phyloP scores from a whole-genome alignment of 2,113 vertebrate species.

The Gnathonemus echidnorhynchus region DNA sequence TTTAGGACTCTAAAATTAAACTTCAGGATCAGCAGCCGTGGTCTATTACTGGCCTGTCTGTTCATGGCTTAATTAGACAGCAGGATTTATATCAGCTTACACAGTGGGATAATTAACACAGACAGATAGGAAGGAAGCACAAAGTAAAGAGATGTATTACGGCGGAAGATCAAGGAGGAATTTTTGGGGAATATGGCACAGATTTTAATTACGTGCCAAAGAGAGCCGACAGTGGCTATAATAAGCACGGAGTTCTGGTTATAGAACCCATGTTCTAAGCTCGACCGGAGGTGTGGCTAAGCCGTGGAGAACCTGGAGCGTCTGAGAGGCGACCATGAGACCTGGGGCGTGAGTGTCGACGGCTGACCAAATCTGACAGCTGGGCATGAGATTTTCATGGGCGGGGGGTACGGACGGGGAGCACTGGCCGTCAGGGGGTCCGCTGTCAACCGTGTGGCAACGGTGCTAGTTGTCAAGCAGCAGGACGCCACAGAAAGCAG shows the following conservation, averaged over 20 bases:
- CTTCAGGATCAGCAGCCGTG: background rate
- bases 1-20: slow-evolving; percentile 1
- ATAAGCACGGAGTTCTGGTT: background rate
- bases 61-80: background rate
- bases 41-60: background rate
- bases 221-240: background rate
- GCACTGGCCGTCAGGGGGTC: background rate
- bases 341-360: background rate
- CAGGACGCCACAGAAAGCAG: background rate
- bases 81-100: background rate
- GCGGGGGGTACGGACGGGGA: background rate
- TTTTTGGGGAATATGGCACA: background rate
- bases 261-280: background rate
- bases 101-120: background rate
- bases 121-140: background rate
- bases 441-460: background rate
- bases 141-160: background rate
- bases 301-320: background rate
- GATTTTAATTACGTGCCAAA: background rate
- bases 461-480: background rate
- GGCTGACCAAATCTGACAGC: background rate
- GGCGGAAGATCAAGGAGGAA: background rate
- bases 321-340: background rate
- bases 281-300: background rate
- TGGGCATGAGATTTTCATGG: background rate